Base-by-base conservation (phyloP, 2,797 vertebrate species). In the Buphagus erythrorhynchus region DNA sequence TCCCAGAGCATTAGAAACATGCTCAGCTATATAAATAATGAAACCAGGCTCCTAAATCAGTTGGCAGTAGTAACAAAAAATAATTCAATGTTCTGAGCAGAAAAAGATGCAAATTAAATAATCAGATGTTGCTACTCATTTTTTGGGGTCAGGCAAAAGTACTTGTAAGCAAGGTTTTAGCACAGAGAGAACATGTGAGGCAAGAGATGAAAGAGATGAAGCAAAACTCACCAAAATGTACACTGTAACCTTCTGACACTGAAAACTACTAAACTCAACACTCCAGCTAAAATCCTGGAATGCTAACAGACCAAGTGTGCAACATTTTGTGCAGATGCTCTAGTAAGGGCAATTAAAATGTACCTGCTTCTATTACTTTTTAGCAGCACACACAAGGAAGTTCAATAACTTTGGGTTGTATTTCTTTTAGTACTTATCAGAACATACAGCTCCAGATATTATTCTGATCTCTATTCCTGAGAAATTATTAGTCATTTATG, bases 261-360 rank as follows among this genome's bases (percentile, higher is more conserved):
- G 66, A 81, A 46, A 59, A 25, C 35, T 7, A 61, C 11, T 46
- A 11, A 86, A 69, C 26, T 55, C 18, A 36, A 35, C 22, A 62
- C 5, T 67, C 13, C 49, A 52, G 3, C 10, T 71, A 24, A 58
- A 52, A 51, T 45, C 43, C 26, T 54, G 35, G 16, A 58, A 58
- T 29, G 16, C 8, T 11, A 40, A 59, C 0, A 45, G 21, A 49
- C 7, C 5, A 7, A 55, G 11, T 3, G 5, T 2, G 0, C 6
- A 26, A 8, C 8, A 26, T 43, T 76, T 40, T 52, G 40, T 52
- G 45, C 9, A 81, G 11, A 10, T 38, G 26, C 16, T 51, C 33
- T 8, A 73, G 16, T 21, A 77, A 86, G 58, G 29, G 31, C 17
- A 76, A 54, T n/a, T 63, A 46, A 79, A 81, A 80, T 33, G 0